These are phyloP conservation scores for Cephus pulcher DNA, from an alignment of 2,888 invertebrate genomes.

Conservation along the genomic window DNA sequence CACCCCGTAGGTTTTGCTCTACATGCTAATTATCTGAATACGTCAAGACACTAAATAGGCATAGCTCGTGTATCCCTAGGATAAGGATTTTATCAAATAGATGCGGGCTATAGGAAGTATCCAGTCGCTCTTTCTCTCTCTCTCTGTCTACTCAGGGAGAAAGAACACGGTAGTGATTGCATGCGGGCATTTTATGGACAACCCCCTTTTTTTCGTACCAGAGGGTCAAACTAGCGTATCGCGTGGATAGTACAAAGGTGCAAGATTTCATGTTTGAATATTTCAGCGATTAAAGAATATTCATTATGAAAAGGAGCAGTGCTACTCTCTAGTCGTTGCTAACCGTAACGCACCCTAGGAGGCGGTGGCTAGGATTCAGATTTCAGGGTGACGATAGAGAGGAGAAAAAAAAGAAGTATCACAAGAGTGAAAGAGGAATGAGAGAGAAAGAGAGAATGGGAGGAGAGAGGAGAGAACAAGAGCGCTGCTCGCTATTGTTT, in stretches of 20 bases:
- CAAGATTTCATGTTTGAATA: neutral
- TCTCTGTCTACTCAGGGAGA: neutral
- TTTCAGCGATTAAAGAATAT: neutral
- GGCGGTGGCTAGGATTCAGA: constrained; percentile 47
- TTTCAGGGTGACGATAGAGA: constrained; percentile 58
- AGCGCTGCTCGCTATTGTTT: constrained; percentile 65
- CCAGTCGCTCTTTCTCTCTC: constrained; percentile 39
- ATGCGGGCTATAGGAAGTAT: constrained; percentile 64
- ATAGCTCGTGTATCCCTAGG: too few species aligned
- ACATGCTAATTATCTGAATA: too few species aligned
- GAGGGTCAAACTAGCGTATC: neutral
- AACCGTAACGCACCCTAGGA: neutral
- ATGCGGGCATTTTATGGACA: neutral
- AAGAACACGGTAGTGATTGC: neutral
- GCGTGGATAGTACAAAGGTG: neutral
- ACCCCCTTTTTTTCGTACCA: constrained; percentile 17
- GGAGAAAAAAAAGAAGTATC: constrained; percentile 28
- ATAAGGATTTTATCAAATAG: constrained; percentile 3
- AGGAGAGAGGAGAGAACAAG: constrained; percentile 30
- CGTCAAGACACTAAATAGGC: too few species aligned
- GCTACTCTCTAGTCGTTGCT: neutral
- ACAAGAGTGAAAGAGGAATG: neutral
- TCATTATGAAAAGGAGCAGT: neutral
- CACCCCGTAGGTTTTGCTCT: too few species aligned
- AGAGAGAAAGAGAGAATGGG: constrained; percentile 32